Percentiles rank a stretch among this genome's conserved stretches.
Evolutionary conservation across 2,113 vertebrate genomes (phyloP).

Genomic region (Hystrix brachyura): DNA sequence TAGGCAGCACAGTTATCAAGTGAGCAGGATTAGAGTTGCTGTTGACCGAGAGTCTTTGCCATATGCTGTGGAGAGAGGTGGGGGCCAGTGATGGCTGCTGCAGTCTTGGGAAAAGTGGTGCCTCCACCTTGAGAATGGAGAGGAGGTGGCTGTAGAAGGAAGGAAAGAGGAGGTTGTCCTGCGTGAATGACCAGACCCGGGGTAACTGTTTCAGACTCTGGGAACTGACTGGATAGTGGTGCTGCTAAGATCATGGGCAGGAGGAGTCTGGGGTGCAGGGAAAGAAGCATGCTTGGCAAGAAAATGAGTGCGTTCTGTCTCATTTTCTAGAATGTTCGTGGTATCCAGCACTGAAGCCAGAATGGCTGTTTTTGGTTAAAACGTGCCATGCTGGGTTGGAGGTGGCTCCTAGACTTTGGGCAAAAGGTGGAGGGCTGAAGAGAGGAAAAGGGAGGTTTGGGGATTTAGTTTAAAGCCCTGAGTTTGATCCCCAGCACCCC

Average conservation of each 20-base stretch:
- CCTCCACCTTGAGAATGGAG: neutral
- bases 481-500: too few relatives aligned
- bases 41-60: neutral
- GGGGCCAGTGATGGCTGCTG: neutral
- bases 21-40: neutral
- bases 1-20: neutral
- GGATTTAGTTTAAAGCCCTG: too few relatives aligned
- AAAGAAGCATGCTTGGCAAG: neutral
- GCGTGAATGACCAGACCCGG: neutral
- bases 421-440: neutral
- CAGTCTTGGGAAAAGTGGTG: neutral
- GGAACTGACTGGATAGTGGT: neutral
- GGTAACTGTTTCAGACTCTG: neutral
- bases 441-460: too few relatives aligned
- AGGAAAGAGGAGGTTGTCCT: neutral
- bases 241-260: neutral
- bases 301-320: neutral
- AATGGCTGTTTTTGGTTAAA: neutral
- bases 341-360: neutral
- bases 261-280: neutral
- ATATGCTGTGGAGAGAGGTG: neutral
- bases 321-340: neutral
- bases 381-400: neutral
- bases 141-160: neutral
- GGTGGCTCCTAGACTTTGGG: neutral